A percentile compares a stretch with the other conserved stretches of the same genome.
Conservation (phyloP, 2,113 vertebrate species). For the Coracopsis vasa region DNA sequence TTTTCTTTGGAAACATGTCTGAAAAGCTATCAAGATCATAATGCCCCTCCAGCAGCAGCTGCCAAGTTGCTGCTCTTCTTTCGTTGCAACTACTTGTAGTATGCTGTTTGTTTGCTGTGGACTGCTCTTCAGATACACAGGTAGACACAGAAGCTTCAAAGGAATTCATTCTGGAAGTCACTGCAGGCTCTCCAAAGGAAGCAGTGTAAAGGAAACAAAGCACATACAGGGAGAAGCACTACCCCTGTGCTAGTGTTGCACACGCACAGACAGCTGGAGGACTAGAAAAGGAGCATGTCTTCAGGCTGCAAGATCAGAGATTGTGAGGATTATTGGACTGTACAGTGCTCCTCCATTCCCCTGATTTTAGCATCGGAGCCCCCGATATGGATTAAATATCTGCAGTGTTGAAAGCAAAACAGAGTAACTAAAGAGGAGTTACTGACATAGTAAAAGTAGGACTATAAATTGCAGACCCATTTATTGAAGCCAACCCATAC, state of each 20-base stretch:
- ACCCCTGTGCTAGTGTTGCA: not conserved
- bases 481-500: not conserved
- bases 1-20: not conserved
- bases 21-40: not conserved
- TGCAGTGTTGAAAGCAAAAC: not conserved
- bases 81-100: not conserved
- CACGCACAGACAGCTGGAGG: not conserved
- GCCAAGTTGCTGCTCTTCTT: not conserved
- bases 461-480: not conserved
- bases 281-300: not conserved
- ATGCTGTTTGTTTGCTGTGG: not conserved
- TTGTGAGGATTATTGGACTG: not conserved
- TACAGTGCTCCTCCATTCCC: too few relatives aligned
- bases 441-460: not conserved
- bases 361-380: rapidly evolving
- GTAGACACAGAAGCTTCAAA: not conserved
- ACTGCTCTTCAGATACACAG: not conserved
- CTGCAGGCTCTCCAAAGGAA: not conserved
- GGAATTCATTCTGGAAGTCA: not conserved
- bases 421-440: not conserved
- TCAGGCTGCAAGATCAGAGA: not conserved
- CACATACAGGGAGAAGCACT: not conserved
- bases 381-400: not conserved
- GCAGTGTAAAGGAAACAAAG: not conserved
- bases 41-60: not conserved